Base-by-base conservation (phyloP, 2,888 invertebrate species). In the Andrena chrysosceles region DNA sequence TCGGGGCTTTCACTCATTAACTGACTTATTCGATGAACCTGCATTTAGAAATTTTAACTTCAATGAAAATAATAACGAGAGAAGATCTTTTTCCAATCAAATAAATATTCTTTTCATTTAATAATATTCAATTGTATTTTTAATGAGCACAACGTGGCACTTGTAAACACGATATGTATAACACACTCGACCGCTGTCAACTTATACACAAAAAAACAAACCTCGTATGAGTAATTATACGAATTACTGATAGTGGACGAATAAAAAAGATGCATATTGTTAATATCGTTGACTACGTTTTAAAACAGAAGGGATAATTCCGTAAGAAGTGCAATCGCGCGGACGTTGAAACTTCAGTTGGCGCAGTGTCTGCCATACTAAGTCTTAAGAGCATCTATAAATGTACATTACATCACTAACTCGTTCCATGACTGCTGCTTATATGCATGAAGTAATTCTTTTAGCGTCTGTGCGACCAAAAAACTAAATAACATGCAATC, bases 1-100 rank as follows among this genome's bases (percentile, higher is more conserved):
- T 94, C 94, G 20, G 93, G 90, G 84, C 91, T 92, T 75, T 94
- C 93, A 48, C 89, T 93, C 92, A 94, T 93, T 87, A 94, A 91
- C 86, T 94, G 94, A 92, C 94, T 94, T 92, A 94, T 94, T 89
- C 94, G 92, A 92, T 94, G 93, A 89, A 94, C 93, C 94, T 93
- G 49, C 16, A 89, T 42, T 69, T 20, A 67, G 6, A 42, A 69
- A 71, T 67, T 48, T 29, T 10, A 49, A 7, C 0, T 33, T 6
- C 16, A 29, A 49, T 20, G 23, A 33, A 23, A 64, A 29, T 29
- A 29, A 60, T 7, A 31, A 56, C 54, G 1, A 13, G 8, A 56
- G 23, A 20, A 10, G n/a, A 8, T 68, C 0, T 5, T 33, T 31
- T 13, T 10, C 7, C 16, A 16, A 26, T 64, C 6, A 59, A 56